Percentiles rank a stretch among this genome's conserved stretches.
phyloP scores from a whole-genome alignment of 2,797 vertebrate genomes.

The Neosilurus mollespiculum region DNA sequence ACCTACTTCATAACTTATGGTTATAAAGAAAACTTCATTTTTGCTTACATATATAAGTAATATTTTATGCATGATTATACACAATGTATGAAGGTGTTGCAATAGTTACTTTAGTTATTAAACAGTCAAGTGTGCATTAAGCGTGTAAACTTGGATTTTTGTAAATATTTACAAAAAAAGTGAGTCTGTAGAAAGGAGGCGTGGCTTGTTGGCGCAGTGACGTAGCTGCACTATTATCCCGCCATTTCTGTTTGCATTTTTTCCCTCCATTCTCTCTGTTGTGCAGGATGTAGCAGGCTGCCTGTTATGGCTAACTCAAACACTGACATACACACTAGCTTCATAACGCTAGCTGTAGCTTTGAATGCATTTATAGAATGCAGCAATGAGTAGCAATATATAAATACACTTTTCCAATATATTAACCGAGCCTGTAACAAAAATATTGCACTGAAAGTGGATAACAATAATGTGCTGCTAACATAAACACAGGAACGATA shows the following conservation, averaged over 20 bases:
- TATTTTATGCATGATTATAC: too few species aligned
- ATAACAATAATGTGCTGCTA: background rate
- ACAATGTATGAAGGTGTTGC: background rate
- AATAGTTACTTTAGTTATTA: background rate
- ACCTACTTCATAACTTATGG: background rate
- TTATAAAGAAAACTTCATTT: background rate
- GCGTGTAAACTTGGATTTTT: background rate
- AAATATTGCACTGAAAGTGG: background rate
- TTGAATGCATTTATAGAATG: background rate
- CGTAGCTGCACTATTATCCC: slow-evolving; percentile 68
- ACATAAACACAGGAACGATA: background rate
- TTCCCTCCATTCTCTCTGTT: slow-evolving; percentile 34
- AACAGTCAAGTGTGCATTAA: background rate
- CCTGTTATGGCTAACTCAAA: slow-evolving; percentile 23
- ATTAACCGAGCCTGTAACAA: background rate
- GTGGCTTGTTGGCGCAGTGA: slow-evolving; percentile 56
- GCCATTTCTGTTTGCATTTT: slow-evolving; percentile 70
- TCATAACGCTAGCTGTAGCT: slow-evolving; percentile 44
- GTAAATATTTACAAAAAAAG: slow-evolving; percentile 36
- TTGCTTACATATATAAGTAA: background rate
- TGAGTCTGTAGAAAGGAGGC: slow-evolving; percentile 31
- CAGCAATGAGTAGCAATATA: background rate
- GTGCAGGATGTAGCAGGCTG: background rate
- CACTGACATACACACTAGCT: slow-evolving; percentile 18
- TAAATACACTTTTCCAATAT: background rate